A percentile compares a stretch with the other conserved stretches of the same genome.
Evolutionary conservation across 2,113 vertebrate species (phyloP).

Genomic region (Percina caprodes): DNA sequence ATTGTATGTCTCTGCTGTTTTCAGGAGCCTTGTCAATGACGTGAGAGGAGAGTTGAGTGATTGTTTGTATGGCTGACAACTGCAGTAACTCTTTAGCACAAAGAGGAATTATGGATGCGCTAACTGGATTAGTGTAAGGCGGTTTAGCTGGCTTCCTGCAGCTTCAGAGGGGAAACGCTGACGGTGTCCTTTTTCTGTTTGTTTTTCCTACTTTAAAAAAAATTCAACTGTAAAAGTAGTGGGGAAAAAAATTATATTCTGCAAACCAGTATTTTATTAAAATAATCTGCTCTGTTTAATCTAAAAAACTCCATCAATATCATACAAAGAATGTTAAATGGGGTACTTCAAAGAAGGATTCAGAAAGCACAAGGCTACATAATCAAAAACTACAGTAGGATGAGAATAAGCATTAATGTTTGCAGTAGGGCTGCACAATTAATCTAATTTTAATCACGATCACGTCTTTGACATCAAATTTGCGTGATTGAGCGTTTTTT

Average conservation of each 20-base stretch:
- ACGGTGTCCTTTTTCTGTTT: constrained; percentile 9
- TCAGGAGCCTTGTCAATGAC: neutral
- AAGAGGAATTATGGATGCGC: constrained; percentile 61
- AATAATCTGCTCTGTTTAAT: constrained; percentile 13
- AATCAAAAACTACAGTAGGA: neutral
- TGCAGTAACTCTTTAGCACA: constrained; percentile 60
- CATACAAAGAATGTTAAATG: neutral
- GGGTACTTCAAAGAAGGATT: neutral
- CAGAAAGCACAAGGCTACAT: neutral
- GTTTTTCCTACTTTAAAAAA: constrained; percentile 13
- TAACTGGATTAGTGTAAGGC: constrained; percentile 74
- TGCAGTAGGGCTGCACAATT: too few relatives aligned
- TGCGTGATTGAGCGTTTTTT: too few relatives aligned
- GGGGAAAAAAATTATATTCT: neutral
- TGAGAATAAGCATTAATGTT: neutral
- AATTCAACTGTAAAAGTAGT: neutral
- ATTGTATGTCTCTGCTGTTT: neutral
- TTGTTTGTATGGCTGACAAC: constrained; percentile 48
- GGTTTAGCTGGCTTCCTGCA: constrained; percentile 53
- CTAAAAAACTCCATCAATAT: neutral
- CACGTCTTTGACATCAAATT: too few relatives aligned
- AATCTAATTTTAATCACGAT: too few relatives aligned
- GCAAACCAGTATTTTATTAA: constrained; percentile 16
- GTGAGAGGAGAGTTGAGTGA: constrained; percentile 28
- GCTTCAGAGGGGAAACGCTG: constrained; percentile 41